A percentile compares a stretch with the other conserved stretches of the same genome.
Conservation (phyloP, 2,888 invertebrate species). For the Protula sp. region DNA sequence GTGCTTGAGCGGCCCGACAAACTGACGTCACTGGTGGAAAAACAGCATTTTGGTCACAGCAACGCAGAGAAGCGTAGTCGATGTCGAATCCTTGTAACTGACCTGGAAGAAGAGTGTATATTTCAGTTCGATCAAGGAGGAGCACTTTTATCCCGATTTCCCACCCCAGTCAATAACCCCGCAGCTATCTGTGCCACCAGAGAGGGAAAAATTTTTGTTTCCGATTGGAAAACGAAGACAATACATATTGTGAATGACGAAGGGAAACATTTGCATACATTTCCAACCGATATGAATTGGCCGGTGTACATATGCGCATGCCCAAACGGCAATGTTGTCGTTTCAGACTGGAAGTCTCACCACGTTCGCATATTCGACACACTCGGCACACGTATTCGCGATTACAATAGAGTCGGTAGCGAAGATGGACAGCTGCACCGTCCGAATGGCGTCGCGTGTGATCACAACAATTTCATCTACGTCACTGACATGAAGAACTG, state of each 20-base stretch:
- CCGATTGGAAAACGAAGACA: not conserved
- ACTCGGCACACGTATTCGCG: not conserved
- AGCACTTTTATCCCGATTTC: not conserved
- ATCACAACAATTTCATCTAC: not conserved
- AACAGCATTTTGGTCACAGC: not conserved
- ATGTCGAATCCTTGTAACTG: not conserved
- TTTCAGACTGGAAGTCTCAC: not conserved
- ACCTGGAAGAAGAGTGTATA: not conserved
- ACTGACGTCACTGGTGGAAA: not conserved
- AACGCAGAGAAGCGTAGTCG: too few species aligned
- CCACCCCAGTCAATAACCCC: not conserved
- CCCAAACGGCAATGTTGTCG: not conserved
- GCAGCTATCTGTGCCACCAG: not conserved
- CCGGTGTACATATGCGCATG: not conserved
- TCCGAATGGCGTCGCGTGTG: not conserved
- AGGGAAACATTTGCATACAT: not conserved
- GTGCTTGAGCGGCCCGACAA: not conserved
- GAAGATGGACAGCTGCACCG: not conserved
- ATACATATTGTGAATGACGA: not conserved
- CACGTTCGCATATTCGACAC: not conserved
- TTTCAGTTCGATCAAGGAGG: not conserved
- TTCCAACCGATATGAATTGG: not conserved
- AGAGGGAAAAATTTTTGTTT: not conserved
- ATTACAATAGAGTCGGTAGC: not conserved
- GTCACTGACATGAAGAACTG: not conserved